Evolutionary conservation across 2,888 invertebrate genomes (phyloP).

Genomic region (Amphipyra tragopoginis): DNA sequence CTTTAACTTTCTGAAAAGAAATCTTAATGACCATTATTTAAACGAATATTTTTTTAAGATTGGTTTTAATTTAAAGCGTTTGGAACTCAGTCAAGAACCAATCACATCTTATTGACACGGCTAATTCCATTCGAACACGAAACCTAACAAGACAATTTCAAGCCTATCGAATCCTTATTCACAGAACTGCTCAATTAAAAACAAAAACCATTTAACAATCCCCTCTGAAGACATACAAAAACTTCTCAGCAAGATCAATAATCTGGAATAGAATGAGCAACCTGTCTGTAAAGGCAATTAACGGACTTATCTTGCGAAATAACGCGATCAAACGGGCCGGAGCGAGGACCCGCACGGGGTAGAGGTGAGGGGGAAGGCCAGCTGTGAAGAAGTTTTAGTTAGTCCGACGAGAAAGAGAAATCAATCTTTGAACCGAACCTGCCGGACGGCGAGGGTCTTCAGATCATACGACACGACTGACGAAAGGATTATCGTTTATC

Average conservation of each 20-base stretch:
- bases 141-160: conserved; percentile 49
- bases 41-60: background rate
- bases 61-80: background rate
- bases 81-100: background rate
- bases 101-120: conserved; percentile 12
- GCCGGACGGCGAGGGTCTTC: conserved; percentile 63
- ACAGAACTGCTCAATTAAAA: conserved; percentile 72
- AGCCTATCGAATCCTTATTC: conserved; percentile 47
- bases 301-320: conserved; percentile 83
- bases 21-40: conserved; percentile 4
- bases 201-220: conserved; percentile 80
- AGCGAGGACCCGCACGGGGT: conserved; percentile 23
- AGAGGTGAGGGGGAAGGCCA: conserved; percentile 44
- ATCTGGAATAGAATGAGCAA: conserved; percentile 80
- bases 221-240: conserved; percentile 83
- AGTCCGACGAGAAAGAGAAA: conserved; percentile 80
- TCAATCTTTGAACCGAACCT: conserved; percentile 84
- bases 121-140: conserved; percentile 27
- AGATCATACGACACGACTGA: conserved; percentile 64
- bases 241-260: conserved; percentile 81
- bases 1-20: conserved; percentile 5
- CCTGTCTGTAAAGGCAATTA: conserved; percentile 85
- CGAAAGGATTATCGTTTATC: background rate
- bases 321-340: conserved; percentile 79
- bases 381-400: conserved; percentile 70